Evolutionary conservation across 2,113 vertebrate species (phyloP).

Genomic region (Coptodon bakossiorum): DNA sequence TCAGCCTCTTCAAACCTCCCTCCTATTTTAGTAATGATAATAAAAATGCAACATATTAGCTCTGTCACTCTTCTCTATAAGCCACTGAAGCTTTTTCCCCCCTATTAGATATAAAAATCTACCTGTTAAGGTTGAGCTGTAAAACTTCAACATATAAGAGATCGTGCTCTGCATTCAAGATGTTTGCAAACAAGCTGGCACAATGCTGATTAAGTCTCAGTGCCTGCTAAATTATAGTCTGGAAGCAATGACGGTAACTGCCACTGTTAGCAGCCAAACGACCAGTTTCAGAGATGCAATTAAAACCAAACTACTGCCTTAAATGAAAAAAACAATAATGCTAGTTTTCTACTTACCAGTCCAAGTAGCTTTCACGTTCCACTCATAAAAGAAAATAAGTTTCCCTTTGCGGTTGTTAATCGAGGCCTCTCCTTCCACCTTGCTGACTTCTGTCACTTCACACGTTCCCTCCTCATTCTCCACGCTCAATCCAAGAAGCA

Average conservation of each 20-base stretch:
- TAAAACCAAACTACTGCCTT: neutral
- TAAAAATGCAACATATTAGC: neutral
- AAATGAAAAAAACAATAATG: neutral
- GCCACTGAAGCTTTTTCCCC: fast-evolving
- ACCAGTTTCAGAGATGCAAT: neutral
- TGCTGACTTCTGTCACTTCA: slow-evolving; percentile 90
- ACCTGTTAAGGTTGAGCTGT: neutral
- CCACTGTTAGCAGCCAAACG: neutral
- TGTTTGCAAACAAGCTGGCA: neutral
- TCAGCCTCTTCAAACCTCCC: neutral
- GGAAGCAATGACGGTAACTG: neutral
- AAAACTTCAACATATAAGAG: neutral
- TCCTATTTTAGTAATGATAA: neutral
- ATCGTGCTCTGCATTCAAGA: neutral
- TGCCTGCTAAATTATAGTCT: neutral
- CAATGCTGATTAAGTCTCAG: neutral
- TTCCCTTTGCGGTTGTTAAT: slow-evolving; percentile 99
- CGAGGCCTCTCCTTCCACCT: slow-evolving; percentile 90
- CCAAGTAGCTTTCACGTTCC: slow-evolving; percentile 88
- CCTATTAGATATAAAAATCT: neutral
- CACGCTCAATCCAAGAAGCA: slow-evolving; percentile 81
- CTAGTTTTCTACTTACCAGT: slow-evolving; percentile 28
- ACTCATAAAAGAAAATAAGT: slow-evolving; percentile 97
- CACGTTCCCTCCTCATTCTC: slow-evolving; percentile 83
- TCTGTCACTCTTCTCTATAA: neutral